Conservation (phyloP, 2,113 vertebrate genomes). For the Cygnus buccinator region DNA sequence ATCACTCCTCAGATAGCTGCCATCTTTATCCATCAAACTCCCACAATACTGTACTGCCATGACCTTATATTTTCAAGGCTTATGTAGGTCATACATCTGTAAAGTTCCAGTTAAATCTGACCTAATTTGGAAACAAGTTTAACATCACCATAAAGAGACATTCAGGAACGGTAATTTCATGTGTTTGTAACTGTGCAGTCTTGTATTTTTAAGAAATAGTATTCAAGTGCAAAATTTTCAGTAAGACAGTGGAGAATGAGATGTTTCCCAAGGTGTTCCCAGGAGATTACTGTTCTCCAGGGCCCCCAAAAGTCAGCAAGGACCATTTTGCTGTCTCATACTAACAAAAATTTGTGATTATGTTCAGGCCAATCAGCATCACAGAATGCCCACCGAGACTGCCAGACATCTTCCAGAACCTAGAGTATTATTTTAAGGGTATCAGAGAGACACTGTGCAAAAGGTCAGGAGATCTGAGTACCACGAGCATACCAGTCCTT, state of each 20-base stretch:
- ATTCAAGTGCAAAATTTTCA: not conserved
- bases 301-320: not conserved
- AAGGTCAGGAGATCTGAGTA: not conserved
- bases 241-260: not conserved
- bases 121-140: slow-evolving; percentile 49
- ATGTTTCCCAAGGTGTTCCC: not conserved
- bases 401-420: not conserved
- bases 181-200: not conserved
- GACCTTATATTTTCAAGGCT: slow-evolving; percentile 2
- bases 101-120: slow-evolving; percentile 26
- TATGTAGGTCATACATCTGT: slow-evolving; percentile 11
- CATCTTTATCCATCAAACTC: not conserved
- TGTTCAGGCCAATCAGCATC: not conserved
- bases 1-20: not conserved
- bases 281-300: not conserved
- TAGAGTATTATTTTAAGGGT: not conserved
- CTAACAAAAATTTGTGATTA: not conserved
- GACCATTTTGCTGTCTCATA: not conserved
- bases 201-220: not conserved
- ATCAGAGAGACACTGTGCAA: not conserved
- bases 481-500: not conserved
- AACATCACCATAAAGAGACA: slow-evolving; percentile 24
- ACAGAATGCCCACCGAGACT: not conserved
- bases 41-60: not conserved
- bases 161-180: not conserved